Base-by-base conservation (phyloP, 2,113 vertebrate species). In the Cochlearius cochlearius region DNA sequence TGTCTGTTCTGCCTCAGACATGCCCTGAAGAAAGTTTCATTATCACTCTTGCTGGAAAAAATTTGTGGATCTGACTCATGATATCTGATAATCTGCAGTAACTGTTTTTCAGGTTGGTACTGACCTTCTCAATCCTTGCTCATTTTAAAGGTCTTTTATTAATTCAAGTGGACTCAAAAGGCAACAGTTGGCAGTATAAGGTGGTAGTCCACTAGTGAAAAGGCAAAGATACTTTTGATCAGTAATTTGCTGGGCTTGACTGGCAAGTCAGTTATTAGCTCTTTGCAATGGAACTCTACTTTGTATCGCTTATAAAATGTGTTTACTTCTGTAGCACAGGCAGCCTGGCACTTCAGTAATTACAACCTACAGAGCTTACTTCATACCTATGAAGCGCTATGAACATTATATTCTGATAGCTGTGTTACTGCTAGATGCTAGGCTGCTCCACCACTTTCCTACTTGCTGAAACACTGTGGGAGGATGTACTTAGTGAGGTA, bases 281-380 rank as follows among this genome's bases (percentile, higher is more conserved):
- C 63, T 68, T 93, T 80, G 73, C 72, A 79, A 23, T 49, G 32
- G 83, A 92, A 52, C n/a, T 77, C 86, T 78, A 74, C n/a, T 93
- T 92, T 84, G 11, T 26, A 47, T 86, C 7, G 2, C 39, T 92
- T 96, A 81, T 67, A 36, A 96, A 90, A 89, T 88, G 25, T 88
- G 66, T 96, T 95, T 96, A 90, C 85, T 90, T 94, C 43, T 77
- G 43, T 67, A 88, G 76, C 29, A 32, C 49, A 78, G 38, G 60
- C 92, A 94, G 79, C 88, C 86, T 91, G 81, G 74, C 80, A 89
- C 85, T 96, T 94, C 60, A 87, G 5, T 97, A 97, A 97, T 95
- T 94, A 78, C 91, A 95, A 26, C 85, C 94, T 93, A 95, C 93
- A 74, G 78, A 86, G 69, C 89, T 73, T 90, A 90, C 88, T 93